These are phyloP conservation scores for Eupithecia abbreviata DNA, from an alignment of 2,888 invertebrate species.

Conservation along the genomic window DNA sequence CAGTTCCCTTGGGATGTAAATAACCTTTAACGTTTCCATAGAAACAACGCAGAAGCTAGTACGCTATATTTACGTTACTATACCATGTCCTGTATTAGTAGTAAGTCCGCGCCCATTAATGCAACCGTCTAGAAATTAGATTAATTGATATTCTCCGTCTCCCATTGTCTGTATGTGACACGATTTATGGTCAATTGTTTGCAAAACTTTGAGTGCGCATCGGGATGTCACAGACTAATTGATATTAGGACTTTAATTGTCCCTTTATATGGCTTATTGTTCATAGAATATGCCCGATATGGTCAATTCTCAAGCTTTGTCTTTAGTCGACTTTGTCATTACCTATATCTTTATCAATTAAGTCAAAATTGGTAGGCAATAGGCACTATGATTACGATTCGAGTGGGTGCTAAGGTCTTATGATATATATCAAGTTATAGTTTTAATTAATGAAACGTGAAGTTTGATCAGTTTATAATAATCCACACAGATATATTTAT, in stretches of 20 bases:
- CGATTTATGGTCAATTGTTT: conserved; percentile 44
- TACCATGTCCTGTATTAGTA: background rate
- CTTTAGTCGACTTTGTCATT: background rate
- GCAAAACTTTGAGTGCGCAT: conserved; percentile 23
- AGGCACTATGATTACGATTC: background rate
- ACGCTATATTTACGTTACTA: background rate
- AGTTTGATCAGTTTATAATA: background rate
- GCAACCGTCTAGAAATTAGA: conserved; percentile 9
- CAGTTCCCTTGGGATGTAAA: background rate
- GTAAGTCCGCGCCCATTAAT: background rate
- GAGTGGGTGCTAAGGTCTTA: background rate
- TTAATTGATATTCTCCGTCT: conserved; percentile 21
- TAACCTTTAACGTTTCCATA: background rate
- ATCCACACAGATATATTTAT: background rate
- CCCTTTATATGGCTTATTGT: conserved; percentile 3
- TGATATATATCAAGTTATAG: background rate
- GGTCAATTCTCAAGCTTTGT: background rate
- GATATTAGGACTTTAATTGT: conserved; percentile 21
- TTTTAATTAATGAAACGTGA: background rate
- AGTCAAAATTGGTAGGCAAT: background rate
- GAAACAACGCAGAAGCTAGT: background rate
- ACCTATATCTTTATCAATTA: too few species aligned
- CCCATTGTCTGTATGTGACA: conserved; percentile 19
- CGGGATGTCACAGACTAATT: conserved; percentile 24
- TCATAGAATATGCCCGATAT: background rate